Conservation (phyloP, 2,888 invertebrate species). For the Malthinus flaveolus region DNA sequence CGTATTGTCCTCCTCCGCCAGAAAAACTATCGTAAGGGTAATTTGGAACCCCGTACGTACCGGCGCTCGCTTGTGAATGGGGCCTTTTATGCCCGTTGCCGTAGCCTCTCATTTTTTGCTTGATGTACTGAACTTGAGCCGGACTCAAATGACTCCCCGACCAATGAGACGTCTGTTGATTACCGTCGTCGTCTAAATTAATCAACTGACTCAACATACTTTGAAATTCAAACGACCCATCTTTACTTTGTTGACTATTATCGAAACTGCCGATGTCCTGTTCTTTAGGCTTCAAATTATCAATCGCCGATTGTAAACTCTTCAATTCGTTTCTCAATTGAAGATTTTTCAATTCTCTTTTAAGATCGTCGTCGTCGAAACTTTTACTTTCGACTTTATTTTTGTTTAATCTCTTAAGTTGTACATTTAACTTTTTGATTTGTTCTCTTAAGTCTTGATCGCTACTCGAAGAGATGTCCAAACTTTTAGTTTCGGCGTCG, state of each 20-base stretch:
- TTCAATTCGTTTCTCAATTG: conserved; percentile 35
- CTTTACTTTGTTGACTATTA: conserved; percentile 8
- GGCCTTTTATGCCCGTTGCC: no score
- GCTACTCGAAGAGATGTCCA: conserved; percentile 20
- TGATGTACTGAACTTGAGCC: conserved; percentile 15
- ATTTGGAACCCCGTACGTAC: no score
- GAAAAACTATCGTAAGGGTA: no score
- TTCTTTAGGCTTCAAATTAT: conserved; percentile 40
- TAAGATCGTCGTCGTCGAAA: conserved; percentile 31
- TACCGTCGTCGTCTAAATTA: no score
- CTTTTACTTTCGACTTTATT: conserved; percentile 29
- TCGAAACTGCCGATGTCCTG: conserved; percentile 23
- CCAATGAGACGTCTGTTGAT: no score
- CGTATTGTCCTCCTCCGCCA: background rate
- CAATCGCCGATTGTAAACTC: conserved; percentile 42
- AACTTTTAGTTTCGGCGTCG: conserved; percentile 12
- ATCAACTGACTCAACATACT: conserved; percentile 30
- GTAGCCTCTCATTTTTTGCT: background rate
- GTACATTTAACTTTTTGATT: conserved; percentile 30
- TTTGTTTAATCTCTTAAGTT: conserved; percentile 34
- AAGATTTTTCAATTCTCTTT: no score
- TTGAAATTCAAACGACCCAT: conserved; percentile 25
- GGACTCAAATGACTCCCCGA: conserved; percentile 8
- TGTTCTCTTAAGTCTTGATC: conserved; percentile 32
- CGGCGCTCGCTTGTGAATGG: no score